Conservation (phyloP, 2,888 invertebrate species). For the Acanthoscelides obtectus region DNA sequence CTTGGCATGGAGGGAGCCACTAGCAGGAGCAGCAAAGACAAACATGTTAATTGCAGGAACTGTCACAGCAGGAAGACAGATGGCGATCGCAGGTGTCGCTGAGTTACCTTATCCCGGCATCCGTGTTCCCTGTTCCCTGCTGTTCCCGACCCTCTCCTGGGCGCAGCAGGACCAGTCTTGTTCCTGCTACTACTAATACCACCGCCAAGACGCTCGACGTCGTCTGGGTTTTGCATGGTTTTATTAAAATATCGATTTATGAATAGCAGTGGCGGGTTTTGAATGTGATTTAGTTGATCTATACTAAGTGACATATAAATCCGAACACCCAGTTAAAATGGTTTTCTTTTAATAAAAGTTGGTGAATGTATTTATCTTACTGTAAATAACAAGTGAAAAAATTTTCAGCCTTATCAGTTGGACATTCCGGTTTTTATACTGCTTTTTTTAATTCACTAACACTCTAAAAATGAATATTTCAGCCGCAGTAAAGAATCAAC, state of each 20-base stretch:
- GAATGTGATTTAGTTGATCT: too few relatives aligned
- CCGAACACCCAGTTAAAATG: too few relatives aligned
- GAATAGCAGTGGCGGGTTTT: neutral
- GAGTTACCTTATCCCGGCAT: conserved; percentile 9
- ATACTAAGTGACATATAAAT: too few relatives aligned
- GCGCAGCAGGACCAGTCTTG: neutral
- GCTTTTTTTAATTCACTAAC: too few relatives aligned
- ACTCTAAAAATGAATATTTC: too few relatives aligned
- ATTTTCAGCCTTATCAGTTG: too few relatives aligned
- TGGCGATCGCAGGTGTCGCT: conserved; percentile 39
- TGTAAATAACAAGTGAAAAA: too few relatives aligned
- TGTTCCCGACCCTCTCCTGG: neutral
- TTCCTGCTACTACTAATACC: neutral
- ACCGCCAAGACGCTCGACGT: neutral
- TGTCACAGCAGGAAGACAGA: conserved; percentile 41
- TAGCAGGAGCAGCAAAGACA: conserved; percentile 31
- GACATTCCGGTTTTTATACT: too few relatives aligned
- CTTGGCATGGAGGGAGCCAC: neutral
- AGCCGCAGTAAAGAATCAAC: too few relatives aligned
- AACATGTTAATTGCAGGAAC: conserved; percentile 41
- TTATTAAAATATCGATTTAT: conserved; percentile 13
- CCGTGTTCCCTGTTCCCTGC: too few relatives aligned
- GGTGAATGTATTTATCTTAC: too few relatives aligned
- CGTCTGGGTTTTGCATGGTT: conserved; percentile 7
- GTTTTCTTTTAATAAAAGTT: too few relatives aligned